Conservation (phyloP, 2,888 invertebrate species). For the Drosophila tanythrix region DNA sequence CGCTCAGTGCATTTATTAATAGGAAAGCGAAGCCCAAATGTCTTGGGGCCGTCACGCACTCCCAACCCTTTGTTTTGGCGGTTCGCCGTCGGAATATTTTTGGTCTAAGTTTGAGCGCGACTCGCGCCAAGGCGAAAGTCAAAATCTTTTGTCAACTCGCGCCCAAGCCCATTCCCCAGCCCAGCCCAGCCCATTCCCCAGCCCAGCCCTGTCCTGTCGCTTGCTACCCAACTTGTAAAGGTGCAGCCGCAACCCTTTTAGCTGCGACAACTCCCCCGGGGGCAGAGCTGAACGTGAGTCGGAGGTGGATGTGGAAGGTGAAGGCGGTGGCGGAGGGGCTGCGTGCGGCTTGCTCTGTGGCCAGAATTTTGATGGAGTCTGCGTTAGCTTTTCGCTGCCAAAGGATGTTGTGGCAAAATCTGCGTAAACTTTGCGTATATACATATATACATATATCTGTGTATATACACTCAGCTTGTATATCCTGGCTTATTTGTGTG, state of each 20-base stretch:
- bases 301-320: background rate
- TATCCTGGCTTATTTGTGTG: constrained; percentile 5
- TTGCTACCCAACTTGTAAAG: constrained; percentile 36
- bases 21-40: constrained; percentile 26
- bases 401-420: constrained; percentile 73
- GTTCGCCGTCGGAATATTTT: constrained; percentile 75
- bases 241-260: constrained; percentile 78
- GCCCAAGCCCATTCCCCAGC: background rate
- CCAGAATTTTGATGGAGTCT: constrained; percentile 82
- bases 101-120: constrained; percentile 77
- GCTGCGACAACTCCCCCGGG: constrained; percentile 60
- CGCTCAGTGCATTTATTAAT: constrained; percentile 49
- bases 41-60: constrained; percentile 41
- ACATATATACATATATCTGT: constrained; percentile 4
- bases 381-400: constrained; percentile 55
- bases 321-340: constrained; percentile 4
- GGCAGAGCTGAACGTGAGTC: constrained; percentile 40
- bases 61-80: constrained; percentile 23
- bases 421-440: constrained; percentile 73
- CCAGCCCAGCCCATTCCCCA: background rate
- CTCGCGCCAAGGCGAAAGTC: constrained; percentile 66
- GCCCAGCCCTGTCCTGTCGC: constrained; percentile 3
- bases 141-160: constrained; percentile 80
- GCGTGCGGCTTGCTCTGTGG: constrained; percentile 69
- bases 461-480: background rate